phyloP scores from a whole-genome alignment of 2,888 invertebrate species.

The Galeopsomyia nigrocyanea region DNA sequence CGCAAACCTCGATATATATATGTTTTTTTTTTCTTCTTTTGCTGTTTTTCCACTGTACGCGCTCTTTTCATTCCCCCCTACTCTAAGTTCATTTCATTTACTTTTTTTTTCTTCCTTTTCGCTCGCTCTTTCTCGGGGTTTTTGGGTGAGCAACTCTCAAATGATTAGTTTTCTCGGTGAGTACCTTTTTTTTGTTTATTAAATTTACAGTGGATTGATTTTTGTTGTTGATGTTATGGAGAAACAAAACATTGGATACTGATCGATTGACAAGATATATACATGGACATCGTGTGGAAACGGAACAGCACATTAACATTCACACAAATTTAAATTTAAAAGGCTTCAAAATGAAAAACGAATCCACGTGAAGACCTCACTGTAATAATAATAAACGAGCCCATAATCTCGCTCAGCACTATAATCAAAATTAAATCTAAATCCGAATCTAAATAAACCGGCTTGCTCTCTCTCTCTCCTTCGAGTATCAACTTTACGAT shows the following conservation, averaged over 20 bases:
- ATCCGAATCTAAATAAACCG: constrained; percentile 36
- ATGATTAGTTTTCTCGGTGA: constrained; percentile 1
- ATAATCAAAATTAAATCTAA: constrained; percentile 32
- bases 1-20: constrained; percentile 40
- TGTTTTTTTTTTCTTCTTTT: constrained; percentile 30
- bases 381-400: no score
- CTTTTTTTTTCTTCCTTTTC: constrained; percentile 14
- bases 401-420: neutral
- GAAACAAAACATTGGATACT: no score
- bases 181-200: constrained; percentile 1
- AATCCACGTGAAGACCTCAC: no score
- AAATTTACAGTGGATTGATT: no score
- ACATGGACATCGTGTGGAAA: no score
- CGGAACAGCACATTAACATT: no score
- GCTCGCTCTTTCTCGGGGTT: constrained; percentile 36
- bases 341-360: no score
- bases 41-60: constrained; percentile 25
- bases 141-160: no score
- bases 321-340: no score
- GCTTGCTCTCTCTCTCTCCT: constrained; percentile 36
- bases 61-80: constrained; percentile 33
- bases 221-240: no score
- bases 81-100: constrained; percentile 21
- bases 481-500: constrained; percentile 1
- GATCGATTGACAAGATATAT: no score